phyloP scores from a whole-genome alignment of 35 echinoderm and acorn worm species.

The Apostichopus japonicus region DNA sequence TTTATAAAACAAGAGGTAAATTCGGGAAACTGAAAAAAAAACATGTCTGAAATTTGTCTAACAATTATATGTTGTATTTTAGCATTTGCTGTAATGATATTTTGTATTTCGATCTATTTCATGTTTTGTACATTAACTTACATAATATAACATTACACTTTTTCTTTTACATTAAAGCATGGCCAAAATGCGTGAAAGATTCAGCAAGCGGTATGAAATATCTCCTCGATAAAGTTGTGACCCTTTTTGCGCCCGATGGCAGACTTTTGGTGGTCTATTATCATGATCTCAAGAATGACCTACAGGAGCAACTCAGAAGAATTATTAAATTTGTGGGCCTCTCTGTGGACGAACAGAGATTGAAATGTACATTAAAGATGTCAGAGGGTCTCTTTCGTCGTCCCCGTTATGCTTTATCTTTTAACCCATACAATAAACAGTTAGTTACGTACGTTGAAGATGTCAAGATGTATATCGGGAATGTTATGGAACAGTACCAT shows the following conservation, averaged over 20 bases:
- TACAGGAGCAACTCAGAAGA: background rate
- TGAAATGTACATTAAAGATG: background rate
- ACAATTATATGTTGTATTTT: too few relatives aligned
- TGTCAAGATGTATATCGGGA: background rate
- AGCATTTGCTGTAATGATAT: too few relatives aligned
- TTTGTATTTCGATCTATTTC: too few relatives aligned
- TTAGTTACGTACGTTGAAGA: background rate
- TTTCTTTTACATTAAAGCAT: background rate
- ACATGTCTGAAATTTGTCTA: too few relatives aligned
- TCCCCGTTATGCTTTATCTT: background rate
- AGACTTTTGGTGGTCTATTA: slow-evolving; percentile 15
- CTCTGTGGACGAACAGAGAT: background rate
- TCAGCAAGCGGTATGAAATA: background rate
- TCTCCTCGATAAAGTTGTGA: background rate
- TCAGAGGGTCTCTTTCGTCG: background rate
- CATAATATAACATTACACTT: background rate
- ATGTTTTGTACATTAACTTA: too few relatives aligned
- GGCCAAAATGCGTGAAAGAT: background rate
- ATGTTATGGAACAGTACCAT: background rate
- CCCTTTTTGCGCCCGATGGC: background rate
- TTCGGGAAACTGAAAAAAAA: too few relatives aligned
- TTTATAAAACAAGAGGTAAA: background rate
- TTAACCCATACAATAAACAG: background rate
- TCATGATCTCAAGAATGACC: background rate
- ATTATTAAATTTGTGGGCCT: background rate